phyloP scores from a whole-genome alignment of 2,797 vertebrate species.

The Enteromius afrohamiltoni region DNA sequence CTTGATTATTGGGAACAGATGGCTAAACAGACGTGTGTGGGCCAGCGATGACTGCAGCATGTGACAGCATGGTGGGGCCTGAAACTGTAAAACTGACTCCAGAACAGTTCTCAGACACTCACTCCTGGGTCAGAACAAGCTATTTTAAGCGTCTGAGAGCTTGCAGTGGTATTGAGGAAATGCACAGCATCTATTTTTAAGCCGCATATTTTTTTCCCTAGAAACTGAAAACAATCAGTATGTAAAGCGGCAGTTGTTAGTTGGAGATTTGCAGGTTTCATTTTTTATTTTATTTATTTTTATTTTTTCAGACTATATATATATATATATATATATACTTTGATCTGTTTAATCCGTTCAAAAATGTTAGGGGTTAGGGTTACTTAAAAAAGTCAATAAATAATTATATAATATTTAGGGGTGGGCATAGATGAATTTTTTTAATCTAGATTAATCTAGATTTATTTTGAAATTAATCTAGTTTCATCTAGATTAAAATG shows the following conservation, averaged over 20 bases:
- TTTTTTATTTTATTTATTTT: neutral
- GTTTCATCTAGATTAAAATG: too few relatives aligned
- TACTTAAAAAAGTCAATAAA: too few relatives aligned
- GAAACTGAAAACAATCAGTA: neutral
- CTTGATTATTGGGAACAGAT: constrained; percentile 63
- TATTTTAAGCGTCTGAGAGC: constrained; percentile 39
- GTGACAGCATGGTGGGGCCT: constrained; percentile 50
- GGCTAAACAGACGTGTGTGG: constrained; percentile 64
- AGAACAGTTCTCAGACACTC: constrained; percentile 40
- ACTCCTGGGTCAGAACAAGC: constrained; percentile 34
- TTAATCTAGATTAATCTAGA: too few relatives aligned
- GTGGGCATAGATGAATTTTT: too few relatives aligned
- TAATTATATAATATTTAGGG: too few relatives aligned
- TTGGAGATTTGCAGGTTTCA: neutral
- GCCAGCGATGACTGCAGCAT: constrained; percentile 56
- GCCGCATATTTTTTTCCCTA: neutral
- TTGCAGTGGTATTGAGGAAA: neutral
- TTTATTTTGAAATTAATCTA: too few relatives aligned
- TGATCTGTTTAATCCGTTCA: too few relatives aligned
- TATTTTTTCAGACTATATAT: too few relatives aligned
- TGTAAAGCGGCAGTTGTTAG: neutral
- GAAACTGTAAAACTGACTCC: constrained; percentile 52
- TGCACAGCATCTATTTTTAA: constrained; percentile 2
- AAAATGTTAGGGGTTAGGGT: too few relatives aligned
- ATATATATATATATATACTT: too few relatives aligned